Base-by-base conservation (phyloP, 2,888 invertebrate species). In the Arctia plantaginis region DNA sequence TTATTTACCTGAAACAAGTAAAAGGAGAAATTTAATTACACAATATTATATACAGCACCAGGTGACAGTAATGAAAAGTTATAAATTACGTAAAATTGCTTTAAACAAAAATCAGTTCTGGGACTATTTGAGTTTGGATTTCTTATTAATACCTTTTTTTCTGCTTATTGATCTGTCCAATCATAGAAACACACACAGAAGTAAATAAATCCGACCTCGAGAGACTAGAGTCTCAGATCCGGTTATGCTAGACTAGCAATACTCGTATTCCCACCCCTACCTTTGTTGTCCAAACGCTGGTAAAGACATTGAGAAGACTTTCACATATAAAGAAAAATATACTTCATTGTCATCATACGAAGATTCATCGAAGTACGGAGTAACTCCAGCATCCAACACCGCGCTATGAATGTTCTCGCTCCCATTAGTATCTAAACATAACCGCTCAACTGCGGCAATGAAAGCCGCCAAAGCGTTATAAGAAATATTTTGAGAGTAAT, bases 1-100 rank as follows among this genome's bases (percentile, higher is more conserved):
- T n/a, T 44, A 67, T 75, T 78, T 83, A 83, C 82, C 82, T 83
- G 84, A n/a, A 83, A 83, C 69, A 74, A 82, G 77, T 18, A 15
- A 76, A 75, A 78, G 51, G 18, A 27, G 70, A 12, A 74, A 27
- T 74, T 83, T 71, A 76, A 71, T 78, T 73, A n/a, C n/a, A n/a
- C n/a, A 71, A 71, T n/a, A 41, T 30, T 27, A 27, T 30, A 66
- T n/a, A 55, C 18, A 44, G 13, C 8, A 23, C 12, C 6, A 30
- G 67, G 47, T 67, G 67, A 47, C 67, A 67, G 67, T 44, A 44
- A 67, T 44, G 44, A 27, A 27, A 30, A 10, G 1, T 67, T 44
- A 8, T 67, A 30, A 30, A 67, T 67, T 44, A 44, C 27, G 8
- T 66, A n/a, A 66, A n/a, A 41, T 66, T 41, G 27, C n/a, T 0